These are phyloP conservation scores for Andrena marginata DNA, from an alignment of 2,888 invertebrate genomes.

Conservation along the genomic window DNA sequence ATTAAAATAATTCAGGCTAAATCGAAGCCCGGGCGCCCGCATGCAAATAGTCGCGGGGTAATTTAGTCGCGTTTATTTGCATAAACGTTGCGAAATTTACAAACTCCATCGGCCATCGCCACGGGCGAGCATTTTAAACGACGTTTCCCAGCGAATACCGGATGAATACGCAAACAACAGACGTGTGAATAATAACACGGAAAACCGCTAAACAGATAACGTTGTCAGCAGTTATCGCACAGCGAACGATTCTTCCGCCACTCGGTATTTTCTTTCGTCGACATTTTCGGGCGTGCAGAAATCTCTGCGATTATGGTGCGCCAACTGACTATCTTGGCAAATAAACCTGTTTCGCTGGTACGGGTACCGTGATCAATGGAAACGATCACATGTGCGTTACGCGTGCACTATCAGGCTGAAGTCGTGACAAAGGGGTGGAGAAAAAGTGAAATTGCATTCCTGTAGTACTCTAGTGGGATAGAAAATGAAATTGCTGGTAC, in stretches of 20 bases:
- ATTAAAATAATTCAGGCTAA: conserved; percentile 9
- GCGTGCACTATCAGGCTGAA: too few species aligned
- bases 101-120: conserved; percentile 22
- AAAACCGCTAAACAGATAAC: background rate
- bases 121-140: conserved; percentile 33
- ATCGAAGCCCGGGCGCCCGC: background rate
- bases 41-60: conserved; percentile 20
- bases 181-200: conserved; percentile 27
- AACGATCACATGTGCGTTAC: too few species aligned
- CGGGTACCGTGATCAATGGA: too few species aligned
- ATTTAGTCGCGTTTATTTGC: conserved; percentile 19
- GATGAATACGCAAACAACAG: background rate
- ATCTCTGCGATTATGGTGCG: too few species aligned
- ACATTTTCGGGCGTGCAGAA: background rate
- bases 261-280: background rate
- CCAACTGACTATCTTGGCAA: too few species aligned
- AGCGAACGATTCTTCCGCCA: background rate
- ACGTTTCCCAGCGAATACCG: background rate
- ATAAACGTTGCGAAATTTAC: conserved; percentile 34
- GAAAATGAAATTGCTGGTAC: too few species aligned
- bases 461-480: too few species aligned
- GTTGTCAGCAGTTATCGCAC: background rate
- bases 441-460: too few species aligned
- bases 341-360: too few species aligned
- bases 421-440: too few species aligned